Evolutionary conservation across 2,113 vertebrate genomes (phyloP).

Genomic region (Vidua macroura): DNA sequence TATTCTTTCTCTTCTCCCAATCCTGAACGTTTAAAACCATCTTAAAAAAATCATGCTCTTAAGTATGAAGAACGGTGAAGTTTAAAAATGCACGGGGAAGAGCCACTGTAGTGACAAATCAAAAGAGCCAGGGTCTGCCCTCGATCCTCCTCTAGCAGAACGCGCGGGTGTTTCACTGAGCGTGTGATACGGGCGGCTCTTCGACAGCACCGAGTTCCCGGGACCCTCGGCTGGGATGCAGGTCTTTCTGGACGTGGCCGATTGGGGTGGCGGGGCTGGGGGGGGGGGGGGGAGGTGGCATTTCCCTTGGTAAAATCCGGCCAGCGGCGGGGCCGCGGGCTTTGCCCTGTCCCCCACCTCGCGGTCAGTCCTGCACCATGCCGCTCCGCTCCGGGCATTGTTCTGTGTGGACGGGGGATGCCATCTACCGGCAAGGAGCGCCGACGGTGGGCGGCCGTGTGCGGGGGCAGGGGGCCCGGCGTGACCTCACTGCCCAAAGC

Average conservation of each 20-base stretch:
- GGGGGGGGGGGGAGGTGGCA: rapidly evolving
- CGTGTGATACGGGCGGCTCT: background rate
- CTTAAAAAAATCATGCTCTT: background rate
- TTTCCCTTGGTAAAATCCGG: rapidly evolving
- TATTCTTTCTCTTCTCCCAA: background rate
- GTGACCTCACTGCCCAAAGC: background rate
- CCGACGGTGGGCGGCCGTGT: background rate
- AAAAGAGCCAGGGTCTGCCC: background rate
- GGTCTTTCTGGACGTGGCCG: background rate
- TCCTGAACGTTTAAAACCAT: background rate
- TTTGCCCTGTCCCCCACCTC: background rate
- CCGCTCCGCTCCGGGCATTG: background rate
- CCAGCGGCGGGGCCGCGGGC: too few relatives aligned
- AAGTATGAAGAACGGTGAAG: background rate
- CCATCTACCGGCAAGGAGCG: slow-evolving; percentile 34
- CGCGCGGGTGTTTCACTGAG: background rate
- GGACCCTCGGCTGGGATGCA: background rate
- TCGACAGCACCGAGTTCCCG: too few relatives aligned
- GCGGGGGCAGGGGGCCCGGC: too few relatives aligned
- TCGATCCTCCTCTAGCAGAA: background rate
- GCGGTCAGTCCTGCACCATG: background rate
- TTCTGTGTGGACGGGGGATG: background rate
- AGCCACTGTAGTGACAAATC: background rate
- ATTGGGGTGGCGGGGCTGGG: too few relatives aligned
- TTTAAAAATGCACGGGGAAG: background rate